Conservation (phyloP, 2,797 vertebrate genomes). For the Crocodylus rhombifer region DNA sequence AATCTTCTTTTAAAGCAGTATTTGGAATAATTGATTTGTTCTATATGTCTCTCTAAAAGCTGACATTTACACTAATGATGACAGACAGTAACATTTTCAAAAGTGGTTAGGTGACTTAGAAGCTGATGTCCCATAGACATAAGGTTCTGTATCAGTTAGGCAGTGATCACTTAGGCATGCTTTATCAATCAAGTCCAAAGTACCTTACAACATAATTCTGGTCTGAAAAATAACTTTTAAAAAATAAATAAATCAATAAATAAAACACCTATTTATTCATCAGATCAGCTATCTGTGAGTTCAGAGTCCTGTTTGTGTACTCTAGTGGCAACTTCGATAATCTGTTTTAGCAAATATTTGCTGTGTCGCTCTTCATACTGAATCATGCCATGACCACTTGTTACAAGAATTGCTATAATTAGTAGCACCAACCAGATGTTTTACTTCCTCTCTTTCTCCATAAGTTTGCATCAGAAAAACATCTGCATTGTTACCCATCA, state of each 20-base stretch:
- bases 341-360: background rate
- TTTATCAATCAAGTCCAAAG: background rate
- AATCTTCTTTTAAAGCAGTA: constrained; percentile 65
- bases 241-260: no score
- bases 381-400: background rate
- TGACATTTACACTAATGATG: background rate
- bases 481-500: no score
- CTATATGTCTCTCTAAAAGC: background rate
- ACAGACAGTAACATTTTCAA: background rate
- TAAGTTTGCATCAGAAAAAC: no score
- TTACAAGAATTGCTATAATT: background rate
- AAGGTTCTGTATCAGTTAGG: no score
- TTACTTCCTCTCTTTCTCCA: background rate
- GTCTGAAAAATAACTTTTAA: background rate
- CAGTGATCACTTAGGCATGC: background rate
- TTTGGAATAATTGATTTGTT: constrained; percentile 50
- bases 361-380: background rate
- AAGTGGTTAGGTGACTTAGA: background rate
- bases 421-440: background rate
- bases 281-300: background rate
- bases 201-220: background rate
- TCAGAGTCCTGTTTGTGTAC: background rate
- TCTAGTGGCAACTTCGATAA: background rate
- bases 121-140: background rate
- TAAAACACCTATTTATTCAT: background rate